phyloP scores from a whole-genome alignment of 1,140 invertebrate species.

The Conus betulinus region DNA sequence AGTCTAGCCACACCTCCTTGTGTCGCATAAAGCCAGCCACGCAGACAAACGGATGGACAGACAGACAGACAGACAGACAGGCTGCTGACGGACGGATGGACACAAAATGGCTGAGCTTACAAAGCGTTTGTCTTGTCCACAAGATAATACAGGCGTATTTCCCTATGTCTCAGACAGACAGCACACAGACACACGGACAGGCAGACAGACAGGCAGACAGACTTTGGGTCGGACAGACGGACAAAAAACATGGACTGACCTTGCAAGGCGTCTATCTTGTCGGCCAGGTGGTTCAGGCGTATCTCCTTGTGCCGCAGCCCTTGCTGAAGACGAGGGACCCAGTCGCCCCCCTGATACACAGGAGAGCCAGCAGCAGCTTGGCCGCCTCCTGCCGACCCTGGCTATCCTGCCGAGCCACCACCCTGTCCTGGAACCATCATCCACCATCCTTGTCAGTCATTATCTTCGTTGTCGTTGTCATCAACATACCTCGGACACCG shows the following conservation, averaged over 20 bases:
- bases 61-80: too few relatives aligned
- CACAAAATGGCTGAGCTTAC: too few relatives aligned
- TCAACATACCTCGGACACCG: background rate
- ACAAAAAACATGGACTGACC: background rate
- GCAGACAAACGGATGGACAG: too few relatives aligned
- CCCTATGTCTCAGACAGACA: too few relatives aligned
- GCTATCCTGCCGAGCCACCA: background rate
- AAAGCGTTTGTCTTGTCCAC: too few relatives aligned
- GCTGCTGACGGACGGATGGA: too few relatives aligned
- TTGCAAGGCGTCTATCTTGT: background rate
- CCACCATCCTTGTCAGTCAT: background rate
- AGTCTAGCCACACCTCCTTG: too few relatives aligned
- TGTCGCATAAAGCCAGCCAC: too few relatives aligned
- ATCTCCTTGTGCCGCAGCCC: conserved; percentile 19
- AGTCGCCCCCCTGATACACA: conserved; percentile 2
- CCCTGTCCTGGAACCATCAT: conserved; percentile 5
- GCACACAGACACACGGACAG: too few relatives aligned
- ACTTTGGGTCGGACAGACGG: too few relatives aligned
- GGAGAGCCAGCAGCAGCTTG: background rate
- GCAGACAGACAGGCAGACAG: too few relatives aligned
- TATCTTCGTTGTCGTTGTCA: background rate
- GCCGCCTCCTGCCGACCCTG: background rate
- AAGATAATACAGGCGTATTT: too few relatives aligned
- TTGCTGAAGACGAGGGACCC: background rate
- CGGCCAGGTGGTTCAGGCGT: conserved; percentile 8